Evolutionary conservation across 2,888 invertebrate genomes (phyloP), one percentile per base, ranked within the genome.

Genomic region (Melinaea menophilus): DNA sequence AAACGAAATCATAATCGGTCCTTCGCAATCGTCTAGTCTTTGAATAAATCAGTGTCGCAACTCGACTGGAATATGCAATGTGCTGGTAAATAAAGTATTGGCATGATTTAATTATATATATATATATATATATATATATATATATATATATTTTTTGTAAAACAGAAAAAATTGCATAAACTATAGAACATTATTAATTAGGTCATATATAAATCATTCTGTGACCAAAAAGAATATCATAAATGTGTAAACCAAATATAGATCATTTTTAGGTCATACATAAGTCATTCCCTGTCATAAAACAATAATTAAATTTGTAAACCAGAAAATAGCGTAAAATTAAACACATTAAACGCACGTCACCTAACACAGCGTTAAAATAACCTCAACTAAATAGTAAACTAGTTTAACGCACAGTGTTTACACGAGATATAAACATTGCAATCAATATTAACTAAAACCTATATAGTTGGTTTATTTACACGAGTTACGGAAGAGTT

Each of bases 41-140:
- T 80, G 85, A 86, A 87, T 86, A 85, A 84, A 72, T 84, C 79
- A 77, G 75, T 86, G 81, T 80, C 77, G 85, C 82, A 83, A 87
- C 78, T 65, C 84, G 79, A 85, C 85, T 79, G 76, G 75, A 78
- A 79, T 79, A 76, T 75, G 72, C 75, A 75, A 76, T 77, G 72
- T 71, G 67, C 65, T 70, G 65, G 69, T 69, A 65, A 65, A 72
- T 69, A 74, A 75, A 75, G 75, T 76, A 72, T 69, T 67, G 59
- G 34, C 7, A n/a, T 13, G 5, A 13, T 48, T 48, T 48, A 48
- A n/a, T 31, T 51, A 9, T 12, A 13, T 41, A 41, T 7, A 9
- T 9, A 41, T 41, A 41, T 9, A 41, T 41, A 37, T 7, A 37
- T 37, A 37, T 5, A 5, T 37, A 37, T 37, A 37, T 37, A 37